These are phyloP conservation scores for Bubalus kerabau DNA, from an alignment of 2,113 vertebrate species.

Conservation along the genomic window DNA sequence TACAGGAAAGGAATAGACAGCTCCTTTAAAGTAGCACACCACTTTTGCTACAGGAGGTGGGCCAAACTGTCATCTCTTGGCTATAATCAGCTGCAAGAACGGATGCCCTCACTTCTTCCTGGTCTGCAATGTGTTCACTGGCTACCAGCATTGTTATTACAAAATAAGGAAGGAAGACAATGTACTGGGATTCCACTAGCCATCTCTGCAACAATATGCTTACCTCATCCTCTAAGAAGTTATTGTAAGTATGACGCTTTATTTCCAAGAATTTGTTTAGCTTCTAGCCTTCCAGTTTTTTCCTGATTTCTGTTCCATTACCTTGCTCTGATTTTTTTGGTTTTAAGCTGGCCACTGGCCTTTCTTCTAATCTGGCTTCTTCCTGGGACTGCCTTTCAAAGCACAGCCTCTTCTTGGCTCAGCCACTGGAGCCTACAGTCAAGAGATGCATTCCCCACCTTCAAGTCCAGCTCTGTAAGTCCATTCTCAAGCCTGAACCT, in stretches of 20 bases:
- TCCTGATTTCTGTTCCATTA: background rate
- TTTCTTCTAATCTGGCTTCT: slow-evolving; percentile 1
- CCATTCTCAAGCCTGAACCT: background rate
- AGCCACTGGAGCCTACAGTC: background rate
- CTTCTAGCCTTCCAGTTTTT: background rate
- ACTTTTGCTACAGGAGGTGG: background rate
- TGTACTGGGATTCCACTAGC: background rate
- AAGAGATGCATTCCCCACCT: background rate
- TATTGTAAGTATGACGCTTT: background rate
- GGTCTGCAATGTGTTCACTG: background rate
- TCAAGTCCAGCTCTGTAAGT: background rate
- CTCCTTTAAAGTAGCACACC: background rate
- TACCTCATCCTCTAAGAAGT: background rate
- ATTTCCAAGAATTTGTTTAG: background rate
- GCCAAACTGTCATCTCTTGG: background rate
- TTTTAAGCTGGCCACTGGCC: background rate
- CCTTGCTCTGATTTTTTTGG: background rate
- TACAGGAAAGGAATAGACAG: background rate
- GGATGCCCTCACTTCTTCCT: background rate
- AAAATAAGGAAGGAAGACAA: background rate
- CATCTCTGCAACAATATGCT: background rate
- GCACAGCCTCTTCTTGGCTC: background rate
- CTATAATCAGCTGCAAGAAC: background rate
- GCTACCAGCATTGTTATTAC: background rate
- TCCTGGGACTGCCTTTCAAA: background rate